Percentiles rank a stretch among this genome's conserved stretches.
Conservation (phyloP, 2,797 vertebrate species). For the Helicolenus hilgendorfi region DNA sequence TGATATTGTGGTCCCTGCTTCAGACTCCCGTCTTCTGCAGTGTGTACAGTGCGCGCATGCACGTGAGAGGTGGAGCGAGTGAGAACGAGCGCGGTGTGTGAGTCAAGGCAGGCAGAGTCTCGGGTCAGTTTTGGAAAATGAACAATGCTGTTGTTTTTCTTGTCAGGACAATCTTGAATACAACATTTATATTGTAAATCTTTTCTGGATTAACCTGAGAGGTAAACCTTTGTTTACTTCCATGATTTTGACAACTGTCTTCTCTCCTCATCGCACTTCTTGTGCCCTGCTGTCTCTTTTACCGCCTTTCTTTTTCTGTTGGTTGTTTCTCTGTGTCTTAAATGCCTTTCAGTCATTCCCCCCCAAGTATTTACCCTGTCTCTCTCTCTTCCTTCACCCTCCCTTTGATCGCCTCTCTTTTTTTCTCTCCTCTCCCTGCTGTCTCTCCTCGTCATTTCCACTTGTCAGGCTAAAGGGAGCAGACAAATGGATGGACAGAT, state of each 20-base stretch:
- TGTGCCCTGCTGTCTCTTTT: neutral
- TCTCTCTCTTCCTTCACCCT: neutral
- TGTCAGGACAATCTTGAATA: neutral
- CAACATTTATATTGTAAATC: neutral
- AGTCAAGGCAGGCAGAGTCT: too few species aligned
- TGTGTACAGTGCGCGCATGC: too few species aligned
- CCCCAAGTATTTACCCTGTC: constrained; percentile 1
- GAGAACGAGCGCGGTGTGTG: too few species aligned
- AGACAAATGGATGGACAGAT: constrained; percentile 82
- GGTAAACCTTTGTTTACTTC: neutral
- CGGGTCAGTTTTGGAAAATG: neutral
- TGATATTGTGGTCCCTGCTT: too few species aligned
- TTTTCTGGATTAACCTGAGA: neutral
- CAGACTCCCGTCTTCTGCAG: too few species aligned
- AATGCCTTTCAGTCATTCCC: constrained; percentile 43
- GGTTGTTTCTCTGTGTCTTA: constrained; percentile 7
- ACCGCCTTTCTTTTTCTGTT: constrained; percentile 10
- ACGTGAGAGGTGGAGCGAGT: too few species aligned
- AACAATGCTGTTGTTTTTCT: neutral
- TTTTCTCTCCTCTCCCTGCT: constrained; percentile 4
- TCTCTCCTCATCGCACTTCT: neutral
- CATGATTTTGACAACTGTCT: neutral
- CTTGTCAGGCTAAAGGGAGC: constrained; percentile 78
- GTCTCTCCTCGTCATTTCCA: constrained; percentile 75
- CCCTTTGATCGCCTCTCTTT: neutral